A percentile compares a stretch with the other conserved stretches of the same genome.
These are phyloP conservation scores for Furcula furcula DNA, from an alignment of 2,888 invertebrate species.

Conservation along the genomic window DNA sequence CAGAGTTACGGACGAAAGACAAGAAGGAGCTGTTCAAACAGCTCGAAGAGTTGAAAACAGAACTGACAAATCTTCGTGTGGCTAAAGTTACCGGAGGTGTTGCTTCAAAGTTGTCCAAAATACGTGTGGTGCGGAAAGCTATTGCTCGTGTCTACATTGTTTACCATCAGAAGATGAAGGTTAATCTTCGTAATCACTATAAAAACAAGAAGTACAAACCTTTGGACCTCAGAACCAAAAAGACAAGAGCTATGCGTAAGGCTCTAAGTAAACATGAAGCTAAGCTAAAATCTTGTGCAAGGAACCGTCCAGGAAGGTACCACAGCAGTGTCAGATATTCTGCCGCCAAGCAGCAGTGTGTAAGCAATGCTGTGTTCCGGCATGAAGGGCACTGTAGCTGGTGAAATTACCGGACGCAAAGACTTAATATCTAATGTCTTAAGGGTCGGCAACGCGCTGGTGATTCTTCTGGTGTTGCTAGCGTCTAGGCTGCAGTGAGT, in stretches of 20 bases:
- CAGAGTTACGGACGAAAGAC: constrained; percentile 96
- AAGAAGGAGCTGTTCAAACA: constrained; percentile 98
- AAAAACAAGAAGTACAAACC: constrained; percentile 98
- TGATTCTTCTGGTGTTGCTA: too few relatives aligned
- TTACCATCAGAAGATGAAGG: constrained; percentile 99
- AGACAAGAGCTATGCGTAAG: constrained; percentile 97
- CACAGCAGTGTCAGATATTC: too few relatives aligned
- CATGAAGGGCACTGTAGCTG: too few relatives aligned
- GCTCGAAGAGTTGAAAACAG: constrained; percentile 98
- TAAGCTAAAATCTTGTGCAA: constrained; percentile 91
- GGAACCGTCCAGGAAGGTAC: too few relatives aligned
- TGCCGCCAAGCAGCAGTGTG: too few relatives aligned
- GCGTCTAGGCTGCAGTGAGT: too few relatives aligned
- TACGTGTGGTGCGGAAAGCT: constrained; percentile 98
- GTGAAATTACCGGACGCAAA: too few relatives aligned
- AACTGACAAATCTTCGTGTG: constrained; percentile 96
- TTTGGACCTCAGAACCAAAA: constrained; percentile 97
- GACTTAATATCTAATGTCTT: too few relatives aligned
- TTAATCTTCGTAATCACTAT: constrained; percentile 96
- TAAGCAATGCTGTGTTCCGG: too few relatives aligned
- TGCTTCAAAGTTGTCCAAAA: constrained; percentile 98
- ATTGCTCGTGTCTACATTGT: constrained; percentile 99
- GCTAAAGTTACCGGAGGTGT: constrained; percentile 99
- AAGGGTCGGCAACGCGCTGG: too few relatives aligned
- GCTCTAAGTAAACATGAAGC: constrained; percentile 93